These are phyloP conservation scores for Polypedilum vanderplanki DNA, from an alignment of 1,140 invertebrate species.

Conservation along the genomic window DNA sequence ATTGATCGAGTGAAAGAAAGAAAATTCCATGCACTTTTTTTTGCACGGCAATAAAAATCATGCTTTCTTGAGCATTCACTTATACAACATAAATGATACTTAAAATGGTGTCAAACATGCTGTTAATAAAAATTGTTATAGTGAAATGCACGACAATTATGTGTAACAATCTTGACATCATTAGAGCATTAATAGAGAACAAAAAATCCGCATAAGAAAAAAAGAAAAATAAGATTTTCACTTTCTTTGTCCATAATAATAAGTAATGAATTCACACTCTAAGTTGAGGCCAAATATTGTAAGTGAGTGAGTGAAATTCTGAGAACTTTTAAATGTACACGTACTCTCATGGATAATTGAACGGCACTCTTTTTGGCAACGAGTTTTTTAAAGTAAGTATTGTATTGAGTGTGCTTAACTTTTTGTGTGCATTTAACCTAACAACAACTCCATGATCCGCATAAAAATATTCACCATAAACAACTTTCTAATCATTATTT, in stretches of 20 bases:
- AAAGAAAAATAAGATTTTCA: neutral
- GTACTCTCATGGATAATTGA: neutral
- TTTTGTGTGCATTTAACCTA: neutral
- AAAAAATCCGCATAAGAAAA: neutral
- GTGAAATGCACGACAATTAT: neutral
- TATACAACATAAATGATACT: neutral
- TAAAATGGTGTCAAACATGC: conserved; percentile 11
- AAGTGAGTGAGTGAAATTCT: neutral
- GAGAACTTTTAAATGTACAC: neutral
- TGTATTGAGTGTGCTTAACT: no score
- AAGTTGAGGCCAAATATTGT: no score
- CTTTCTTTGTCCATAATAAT: neutral
- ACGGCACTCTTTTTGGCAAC: neutral
- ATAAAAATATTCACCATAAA: conserved; percentile 24
- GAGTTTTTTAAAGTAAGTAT: neutral
- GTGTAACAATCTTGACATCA: neutral
- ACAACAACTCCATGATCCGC: conserved; percentile 10
- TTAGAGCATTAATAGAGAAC: neutral
- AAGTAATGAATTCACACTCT: neutral
- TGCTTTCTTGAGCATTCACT: neutral
- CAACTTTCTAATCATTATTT: conserved; percentile 25
- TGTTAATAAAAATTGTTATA: conserved; percentile 9
- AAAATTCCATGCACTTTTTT: conserved; percentile 11
- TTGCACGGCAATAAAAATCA: no score
- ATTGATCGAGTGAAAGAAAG: no score